Conservation (phyloP, 2,113 vertebrate species). For the Macaca nemestrina region DNA sequence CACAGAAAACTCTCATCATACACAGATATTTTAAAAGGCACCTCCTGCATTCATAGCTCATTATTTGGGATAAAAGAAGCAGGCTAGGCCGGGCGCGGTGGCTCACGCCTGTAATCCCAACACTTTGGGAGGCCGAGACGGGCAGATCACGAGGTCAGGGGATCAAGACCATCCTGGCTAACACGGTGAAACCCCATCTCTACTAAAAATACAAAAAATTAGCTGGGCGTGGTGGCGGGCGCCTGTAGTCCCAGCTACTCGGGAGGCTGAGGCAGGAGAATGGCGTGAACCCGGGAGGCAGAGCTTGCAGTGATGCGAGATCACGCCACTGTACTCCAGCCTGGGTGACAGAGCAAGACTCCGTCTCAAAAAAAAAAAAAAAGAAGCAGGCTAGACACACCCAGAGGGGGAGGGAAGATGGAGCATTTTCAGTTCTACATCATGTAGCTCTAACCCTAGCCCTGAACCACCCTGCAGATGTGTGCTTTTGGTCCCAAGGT, state of each 20-base stretch:
- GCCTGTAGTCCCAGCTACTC: too few species aligned
- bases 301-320: too few species aligned
- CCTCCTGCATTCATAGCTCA: neutral
- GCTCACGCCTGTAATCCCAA: too few species aligned
- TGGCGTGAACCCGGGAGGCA: too few species aligned
- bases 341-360: too few species aligned
- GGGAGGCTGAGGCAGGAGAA: too few species aligned
- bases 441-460: neutral
- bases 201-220: too few species aligned
- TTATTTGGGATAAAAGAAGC: neutral
- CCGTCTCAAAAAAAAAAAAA: neutral
- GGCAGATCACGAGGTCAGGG: too few species aligned
- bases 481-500: neutral
- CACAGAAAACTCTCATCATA: neutral
- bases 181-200: too few species aligned
- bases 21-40: slow-evolving; percentile 33
- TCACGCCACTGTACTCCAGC: too few species aligned
- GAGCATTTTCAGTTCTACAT: neutral
- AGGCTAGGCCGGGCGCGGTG: neutral
- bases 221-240: accelerated
- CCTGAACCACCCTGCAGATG: neutral
- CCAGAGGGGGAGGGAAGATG: neutral
- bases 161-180: too few species aligned
- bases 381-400: neutral
- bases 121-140: too few species aligned